Conservation (phyloP, 1,140 invertebrate species). For the Atta colombica region DNA sequence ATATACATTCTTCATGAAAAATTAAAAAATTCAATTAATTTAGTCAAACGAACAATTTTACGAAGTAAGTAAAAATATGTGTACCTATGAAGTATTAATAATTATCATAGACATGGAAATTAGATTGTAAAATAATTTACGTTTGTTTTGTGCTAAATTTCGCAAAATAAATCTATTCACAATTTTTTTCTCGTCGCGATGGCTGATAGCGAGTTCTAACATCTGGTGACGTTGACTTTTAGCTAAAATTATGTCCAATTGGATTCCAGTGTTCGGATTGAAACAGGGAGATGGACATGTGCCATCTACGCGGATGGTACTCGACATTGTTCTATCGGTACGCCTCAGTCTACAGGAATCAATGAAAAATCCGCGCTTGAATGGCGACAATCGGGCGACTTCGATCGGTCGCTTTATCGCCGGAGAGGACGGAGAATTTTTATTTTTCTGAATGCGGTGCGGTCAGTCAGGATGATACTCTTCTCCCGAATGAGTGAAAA, state of each 20-base stretch:
- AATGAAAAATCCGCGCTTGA: slow-evolving; percentile 58
- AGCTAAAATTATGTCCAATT: slow-evolving; percentile 33
- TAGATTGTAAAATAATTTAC: neutral
- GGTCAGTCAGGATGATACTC: slow-evolving; percentile 25
- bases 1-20: too few species aligned
- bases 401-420: slow-evolving; percentile 38
- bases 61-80: too few species aligned
- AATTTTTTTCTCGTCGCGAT: neutral
- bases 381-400: slow-evolving; percentile 48
- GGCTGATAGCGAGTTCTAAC: neutral
- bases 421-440: slow-evolving; percentile 17
- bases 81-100: too few species aligned
- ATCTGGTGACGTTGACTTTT: neutral
- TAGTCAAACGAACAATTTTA: too few species aligned
- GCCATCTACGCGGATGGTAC: slow-evolving; percentile 41
- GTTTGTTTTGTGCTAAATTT: neutral
- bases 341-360: slow-evolving; percentile 7
- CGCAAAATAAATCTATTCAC: neutral
- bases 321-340: neutral
- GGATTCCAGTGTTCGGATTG: slow-evolving; percentile 25
- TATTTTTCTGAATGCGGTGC: slow-evolving; percentile 22
- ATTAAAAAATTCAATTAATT: too few species aligned
- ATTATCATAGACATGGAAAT: too few species aligned
- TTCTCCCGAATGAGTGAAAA: slow-evolving; percentile 9
- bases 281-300: slow-evolving; percentile 52